phyloP scores from a whole-genome alignment of 2,888 invertebrate species.

The Athrips mouffetella region DNA sequence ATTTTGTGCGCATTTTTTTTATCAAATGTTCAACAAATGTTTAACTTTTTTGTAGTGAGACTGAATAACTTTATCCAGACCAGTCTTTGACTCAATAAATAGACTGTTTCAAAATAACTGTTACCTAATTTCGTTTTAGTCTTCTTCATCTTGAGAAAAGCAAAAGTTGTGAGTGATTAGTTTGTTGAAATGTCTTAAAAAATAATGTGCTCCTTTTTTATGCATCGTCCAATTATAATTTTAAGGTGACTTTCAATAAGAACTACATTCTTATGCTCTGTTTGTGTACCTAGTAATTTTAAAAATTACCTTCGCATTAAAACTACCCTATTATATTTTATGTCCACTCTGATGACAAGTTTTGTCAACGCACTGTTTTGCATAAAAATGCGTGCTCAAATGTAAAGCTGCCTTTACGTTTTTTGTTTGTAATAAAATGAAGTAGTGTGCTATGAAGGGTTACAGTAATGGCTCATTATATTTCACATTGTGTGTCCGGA shows the following conservation, averaged over 20 bases:
- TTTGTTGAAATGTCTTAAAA: no score
- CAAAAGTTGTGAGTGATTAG: no score
- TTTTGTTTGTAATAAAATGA: slow-evolving; percentile 28
- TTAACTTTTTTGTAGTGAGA: no score
- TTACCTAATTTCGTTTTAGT: no score
- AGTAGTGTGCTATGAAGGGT: slow-evolving; percentile 45
- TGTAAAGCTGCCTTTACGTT: not conserved
- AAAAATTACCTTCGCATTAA: not conserved
- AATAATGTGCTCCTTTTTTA: not conserved
- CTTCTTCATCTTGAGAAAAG: no score
- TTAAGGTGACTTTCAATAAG: not conserved
- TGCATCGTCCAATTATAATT: not conserved
- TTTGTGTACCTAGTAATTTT: not conserved
- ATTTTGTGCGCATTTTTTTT: no score
- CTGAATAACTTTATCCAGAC: no score
- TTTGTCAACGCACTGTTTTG: not conserved
- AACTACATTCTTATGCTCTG: not conserved
- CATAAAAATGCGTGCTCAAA: slow-evolving; percentile 1
- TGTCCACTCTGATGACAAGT: slow-evolving; percentile 1
- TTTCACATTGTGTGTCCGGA: slow-evolving; percentile 51
- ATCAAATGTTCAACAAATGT: no score
- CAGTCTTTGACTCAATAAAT: no score
- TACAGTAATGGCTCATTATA: slow-evolving; percentile 60
- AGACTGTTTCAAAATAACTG: no score
- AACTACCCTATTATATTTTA: not conserved